A percentile compares a stretch with the other conserved stretches of the same genome.
phyloP scores from a whole-genome alignment of 1,140 invertebrate species.

The Lanistes nyassanus region DNA sequence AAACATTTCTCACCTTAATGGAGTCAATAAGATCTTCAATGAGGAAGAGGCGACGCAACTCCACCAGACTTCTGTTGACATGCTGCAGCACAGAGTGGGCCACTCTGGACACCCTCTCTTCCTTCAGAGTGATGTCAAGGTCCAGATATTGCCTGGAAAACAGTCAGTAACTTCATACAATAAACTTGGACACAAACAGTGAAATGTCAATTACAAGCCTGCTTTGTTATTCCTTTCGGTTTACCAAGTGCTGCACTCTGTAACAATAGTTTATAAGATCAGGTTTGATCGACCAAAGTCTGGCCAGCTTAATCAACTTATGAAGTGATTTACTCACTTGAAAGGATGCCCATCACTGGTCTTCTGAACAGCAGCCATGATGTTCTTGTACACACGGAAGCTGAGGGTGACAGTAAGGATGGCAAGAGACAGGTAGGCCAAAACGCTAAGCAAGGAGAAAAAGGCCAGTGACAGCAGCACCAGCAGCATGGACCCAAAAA shows the following conservation, averaged over 20 bases:
- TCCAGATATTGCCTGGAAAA: constrained; percentile 85
- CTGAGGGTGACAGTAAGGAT: constrained; percentile 84
- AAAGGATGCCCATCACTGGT: constrained; percentile 97
- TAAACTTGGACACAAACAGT: background rate
- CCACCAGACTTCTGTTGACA: constrained; percentile 80
- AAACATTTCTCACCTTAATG: constrained; percentile 67
- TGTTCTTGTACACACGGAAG: constrained; percentile 95
- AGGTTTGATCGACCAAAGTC: background rate
- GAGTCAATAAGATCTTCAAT: constrained; percentile 97
- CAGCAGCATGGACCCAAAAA: constrained; percentile 86
- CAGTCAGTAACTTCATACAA: background rate
- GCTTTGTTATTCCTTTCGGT: background rate
- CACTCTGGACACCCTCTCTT: constrained; percentile 88
- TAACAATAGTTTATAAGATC: background rate
- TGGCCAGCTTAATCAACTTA: background rate
- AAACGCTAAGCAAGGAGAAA: constrained; percentile 94
- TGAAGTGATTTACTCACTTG: constrained; percentile 78
- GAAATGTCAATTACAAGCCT: background rate
- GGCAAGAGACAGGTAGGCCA: constrained; percentile 89
- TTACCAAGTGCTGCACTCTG: background rate
- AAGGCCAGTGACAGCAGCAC: constrained; percentile 91
- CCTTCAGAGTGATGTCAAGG: constrained; percentile 83
- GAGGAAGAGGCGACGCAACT: constrained; percentile 91
- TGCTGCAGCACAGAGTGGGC: constrained; percentile 85
- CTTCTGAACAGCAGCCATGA: constrained; percentile 96